phyloP scores from a whole-genome alignment of 2,888 invertebrate species.

The Hirtodrosophila trivittata region DNA sequence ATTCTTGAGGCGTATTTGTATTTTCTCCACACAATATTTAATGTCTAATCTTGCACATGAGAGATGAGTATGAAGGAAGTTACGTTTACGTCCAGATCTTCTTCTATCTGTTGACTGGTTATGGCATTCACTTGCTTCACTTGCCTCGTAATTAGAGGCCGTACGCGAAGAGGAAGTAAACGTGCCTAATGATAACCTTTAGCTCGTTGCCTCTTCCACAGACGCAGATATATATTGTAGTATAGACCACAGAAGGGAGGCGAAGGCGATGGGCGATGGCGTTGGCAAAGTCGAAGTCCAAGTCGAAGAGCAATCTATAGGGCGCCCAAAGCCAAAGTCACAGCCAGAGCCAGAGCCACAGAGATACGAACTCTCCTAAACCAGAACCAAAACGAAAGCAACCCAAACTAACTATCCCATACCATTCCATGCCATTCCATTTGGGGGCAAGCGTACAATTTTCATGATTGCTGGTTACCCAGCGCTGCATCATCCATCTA shows the following conservation, averaged over 20 bases:
- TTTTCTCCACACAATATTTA: no score
- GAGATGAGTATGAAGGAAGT: no score
- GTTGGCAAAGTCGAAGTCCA: neutral
- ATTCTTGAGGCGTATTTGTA: slow-evolving; percentile 5
- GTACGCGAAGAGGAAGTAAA: slow-evolving; percentile 71
- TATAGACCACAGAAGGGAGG: no score
- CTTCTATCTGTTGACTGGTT: slow-evolving; percentile 12
- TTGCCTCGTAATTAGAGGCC: slow-evolving; percentile 68
- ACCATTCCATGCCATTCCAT: slow-evolving; percentile 25
- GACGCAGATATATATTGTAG: no score
- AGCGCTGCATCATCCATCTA: slow-evolving; percentile 61
- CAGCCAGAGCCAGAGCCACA: neutral
- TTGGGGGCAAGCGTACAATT: slow-evolving; percentile 63
- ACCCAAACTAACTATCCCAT: slow-evolving; percentile 4
- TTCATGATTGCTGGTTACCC: slow-evolving; percentile 71
- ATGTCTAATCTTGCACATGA: no score
- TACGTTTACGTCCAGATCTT: neutral
- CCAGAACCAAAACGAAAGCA: slow-evolving; percentile 32
- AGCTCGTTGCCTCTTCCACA: slow-evolving; percentile 50
- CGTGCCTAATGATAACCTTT: slow-evolving; percentile 79
- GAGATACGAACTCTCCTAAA: neutral
- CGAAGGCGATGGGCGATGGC: neutral
- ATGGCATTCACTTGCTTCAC: slow-evolving; percentile 48
- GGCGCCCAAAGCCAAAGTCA: slow-evolving; percentile 36
- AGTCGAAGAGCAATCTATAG: slow-evolving; percentile 19